Base-by-base conservation (phyloP, 2,888 invertebrate species). In the Leptinotarsa haldemani region DNA sequence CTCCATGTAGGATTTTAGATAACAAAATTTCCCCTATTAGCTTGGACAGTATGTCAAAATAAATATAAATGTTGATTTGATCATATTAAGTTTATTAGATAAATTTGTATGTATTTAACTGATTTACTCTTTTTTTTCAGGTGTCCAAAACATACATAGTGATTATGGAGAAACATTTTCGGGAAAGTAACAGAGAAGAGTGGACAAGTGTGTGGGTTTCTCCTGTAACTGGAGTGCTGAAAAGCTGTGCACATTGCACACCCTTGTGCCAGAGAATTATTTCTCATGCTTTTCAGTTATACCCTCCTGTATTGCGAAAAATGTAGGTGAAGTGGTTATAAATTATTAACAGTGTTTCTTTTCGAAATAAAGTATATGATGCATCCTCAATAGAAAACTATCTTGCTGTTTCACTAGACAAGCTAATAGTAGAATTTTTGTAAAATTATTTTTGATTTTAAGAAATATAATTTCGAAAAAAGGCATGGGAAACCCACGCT, bases 131-230 rank as follows among this genome's bases (percentile, higher is more conserved):
- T 40, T 53, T 30, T 66, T 20, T 53, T 40, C 47, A 88, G 90
- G 90, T 88, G 75, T 89, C 83, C 84, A 89, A 88, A 80, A 87
- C 91, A 18, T 92, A 90, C 81, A 90, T 91, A 79, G 85, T 86
- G 5, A 82, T 93, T 76, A 90, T 91, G 89, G 84, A 85, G 18
- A 85, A 86, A 61, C 88, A 90, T 80, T 86, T 86, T 58, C 83
- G 86, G 50, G 88, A 88, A 74, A 66, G 75, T 1, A 69, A 78
- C 5, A 83, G 84, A 50, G 83, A 84, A 18, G 79, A 82, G 1
- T 92, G 92, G 90, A 84, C 86, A 40, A 78, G 84, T 1, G 82
- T 85, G 3, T 93, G 92, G 92, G 77, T 84, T 18, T 48, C 73
- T 40, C 83, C 84, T 4, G 80, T 80, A 7, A 74, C 78, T 4